phyloP scores from a whole-genome alignment of 1,140 invertebrate genomes.

The Zaprionus kolodkinae region DNA sequence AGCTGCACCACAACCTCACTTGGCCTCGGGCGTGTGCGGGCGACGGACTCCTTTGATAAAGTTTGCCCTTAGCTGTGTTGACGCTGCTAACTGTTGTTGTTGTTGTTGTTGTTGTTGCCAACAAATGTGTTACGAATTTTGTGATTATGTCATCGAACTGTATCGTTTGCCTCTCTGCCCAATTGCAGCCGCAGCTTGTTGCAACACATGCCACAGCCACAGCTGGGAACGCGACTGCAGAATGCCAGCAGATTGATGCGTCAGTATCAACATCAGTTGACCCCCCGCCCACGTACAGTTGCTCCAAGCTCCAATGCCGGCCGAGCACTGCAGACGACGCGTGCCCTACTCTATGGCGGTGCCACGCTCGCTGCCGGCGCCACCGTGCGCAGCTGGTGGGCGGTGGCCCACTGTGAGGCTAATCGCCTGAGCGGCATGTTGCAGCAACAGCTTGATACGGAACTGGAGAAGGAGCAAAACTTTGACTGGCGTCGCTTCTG shows the following conservation, averaged over 20 bases:
- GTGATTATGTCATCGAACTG: constrained; percentile 65
- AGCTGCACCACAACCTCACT: not conserved
- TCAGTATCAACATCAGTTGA: constrained; percentile 39
- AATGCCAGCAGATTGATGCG: constrained; percentile 67
- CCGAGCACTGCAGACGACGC: constrained; percentile 49
- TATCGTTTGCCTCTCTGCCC: constrained; percentile 3
- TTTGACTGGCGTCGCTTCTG: constrained; percentile 88
- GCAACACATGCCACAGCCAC: constrained; percentile 47
- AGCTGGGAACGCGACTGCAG: constrained; percentile 45
- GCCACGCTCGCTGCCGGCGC: constrained; percentile 57
- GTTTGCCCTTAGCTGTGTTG: not conserved
- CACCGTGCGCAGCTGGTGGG: constrained; percentile 55
- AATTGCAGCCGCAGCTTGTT: constrained; percentile 60
- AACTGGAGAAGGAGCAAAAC: constrained; percentile 78
- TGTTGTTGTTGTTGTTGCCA: not conserved
- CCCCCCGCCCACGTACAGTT: constrained; percentile 1
- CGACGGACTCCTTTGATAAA: constrained; percentile 4
- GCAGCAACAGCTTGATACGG: constrained; percentile 76
- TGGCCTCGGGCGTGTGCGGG: not conserved
- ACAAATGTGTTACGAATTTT: constrained; percentile 7
- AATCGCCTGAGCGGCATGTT: constrained; percentile 67
- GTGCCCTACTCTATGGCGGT: constrained; percentile 61
- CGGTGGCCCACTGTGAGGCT: constrained; percentile 60
- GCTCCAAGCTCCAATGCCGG: constrained; percentile 13
- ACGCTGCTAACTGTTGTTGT: not conserved